Conservation (phyloP, 2,797 vertebrate species). For the Rhodeus uyekii region DNA sequence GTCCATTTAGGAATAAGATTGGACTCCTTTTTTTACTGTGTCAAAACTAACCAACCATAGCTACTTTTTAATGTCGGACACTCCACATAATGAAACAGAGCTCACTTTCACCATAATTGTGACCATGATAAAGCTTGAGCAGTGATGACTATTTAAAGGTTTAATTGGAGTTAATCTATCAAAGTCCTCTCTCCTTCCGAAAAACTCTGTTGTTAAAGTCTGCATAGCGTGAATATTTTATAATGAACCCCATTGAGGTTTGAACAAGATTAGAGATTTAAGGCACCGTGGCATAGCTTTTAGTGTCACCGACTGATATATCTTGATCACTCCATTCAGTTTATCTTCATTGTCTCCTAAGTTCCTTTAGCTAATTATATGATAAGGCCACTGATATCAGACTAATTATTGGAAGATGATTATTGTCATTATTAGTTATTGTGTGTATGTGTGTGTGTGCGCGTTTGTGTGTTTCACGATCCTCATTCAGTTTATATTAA, state of each 20-base stretch:
- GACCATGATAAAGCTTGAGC: conserved; percentile 28
- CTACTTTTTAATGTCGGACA: neutral
- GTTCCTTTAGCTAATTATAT: conserved; percentile 39
- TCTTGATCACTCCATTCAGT: conserved; percentile 42
- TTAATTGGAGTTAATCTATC: conserved; percentile 57
- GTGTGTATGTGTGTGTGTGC: neutral
- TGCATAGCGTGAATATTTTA: conserved; percentile 12
- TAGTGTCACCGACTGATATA: conserved; percentile 43
- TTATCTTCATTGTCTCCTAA: conserved; percentile 39
- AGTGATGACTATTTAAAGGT: conserved; percentile 66
- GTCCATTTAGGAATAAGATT: neutral
- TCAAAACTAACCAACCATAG: conserved; percentile 14
- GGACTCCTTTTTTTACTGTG: neutral
- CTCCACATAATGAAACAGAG: neutral
- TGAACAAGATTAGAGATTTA: conserved; percentile 7
- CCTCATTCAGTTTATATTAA: neutral
- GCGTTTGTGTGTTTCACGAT: neutral
- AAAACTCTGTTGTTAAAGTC: conserved; percentile 11
- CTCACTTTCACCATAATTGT: conserved; percentile 6
- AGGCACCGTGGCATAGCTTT: conserved; percentile 18
- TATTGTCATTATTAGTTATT: conserved; percentile 12
- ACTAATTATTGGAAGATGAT: conserved; percentile 26
- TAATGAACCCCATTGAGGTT: conserved; percentile 46
- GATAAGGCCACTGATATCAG: conserved; percentile 37
- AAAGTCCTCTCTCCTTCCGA: conserved; percentile 42